Base-by-base conservation (phyloP, 2,797 vertebrate genomes). In the Simalia tracyae region DNA sequence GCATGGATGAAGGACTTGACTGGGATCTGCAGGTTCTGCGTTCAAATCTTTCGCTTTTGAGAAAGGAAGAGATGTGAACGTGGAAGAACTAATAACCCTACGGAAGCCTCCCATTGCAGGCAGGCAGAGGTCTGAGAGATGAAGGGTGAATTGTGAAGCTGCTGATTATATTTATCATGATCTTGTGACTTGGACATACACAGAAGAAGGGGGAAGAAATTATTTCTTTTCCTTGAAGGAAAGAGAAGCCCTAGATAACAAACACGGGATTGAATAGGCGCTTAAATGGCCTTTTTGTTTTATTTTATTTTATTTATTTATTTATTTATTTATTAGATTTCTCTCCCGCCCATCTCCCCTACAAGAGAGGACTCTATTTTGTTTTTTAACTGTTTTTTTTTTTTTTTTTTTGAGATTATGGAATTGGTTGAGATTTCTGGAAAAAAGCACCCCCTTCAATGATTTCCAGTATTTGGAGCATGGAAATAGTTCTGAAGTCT, bases 191-290 rank as follows among this genome's bases (percentile, higher is more conserved):
- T 57, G 59, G n/a, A 28, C n/a, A 84, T 42, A 42, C 28, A 26
- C 17, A 81, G 84, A 91, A 91, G 42, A 10, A 59, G 72, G 91
- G 17, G 19, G 91, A 85, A 26, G 93, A 91, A 1, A 5, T 86
- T 17, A 91, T 93, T 66, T 89, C 90, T 42, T 84, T 87, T 31
- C 86, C 90, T 86, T 81, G 76, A 46, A 81, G 76, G 72, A 81
- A 81, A 46, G 24, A 81, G 15, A 46, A 90, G 91, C 93, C 36
- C 4, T 76, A 0, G 85, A 31, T 93, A 57, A 50, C 64, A 0
- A 68, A 76, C 85, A 64, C 36, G 85, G 42, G 57, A 57, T 92
- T 66, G 63, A 91, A 46, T 87, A 95, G 87, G 89, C 88, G 84
- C 92, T 6, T 15, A 87, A 4, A 26, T 86, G 5, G 22, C 9